Evolutionary conservation across 2,888 invertebrate genomes (phyloP), one percentile per base, ranked within the genome.

Genomic region (Morpho helenor): DNA sequence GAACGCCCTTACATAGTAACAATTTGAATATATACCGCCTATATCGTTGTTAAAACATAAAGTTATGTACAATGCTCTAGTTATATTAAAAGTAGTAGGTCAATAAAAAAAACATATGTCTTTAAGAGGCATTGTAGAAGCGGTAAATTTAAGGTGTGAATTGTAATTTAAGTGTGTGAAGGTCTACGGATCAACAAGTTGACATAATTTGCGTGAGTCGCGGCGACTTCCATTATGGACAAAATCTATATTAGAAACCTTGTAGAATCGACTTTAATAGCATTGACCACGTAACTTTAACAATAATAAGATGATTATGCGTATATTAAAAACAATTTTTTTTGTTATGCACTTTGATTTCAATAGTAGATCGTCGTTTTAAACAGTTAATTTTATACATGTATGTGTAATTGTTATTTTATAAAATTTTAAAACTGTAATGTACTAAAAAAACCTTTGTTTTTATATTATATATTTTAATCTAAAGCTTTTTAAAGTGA

Each of bases 131-230:
- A 57, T 55, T 60, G 58, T 60, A 66, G 56, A 41, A 52, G 45
- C 63, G 57, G 62, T 60, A 63, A 62, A 59, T 49, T 47, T 48
- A 51, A 53, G 52, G 62, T 58, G 61, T 45, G 58, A 56, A 59
- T 65, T 57, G 57, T 61, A 52, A 56, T 59, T 46, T 52, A 61
- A 56, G 54, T 54, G 49, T 61, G 45, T 52, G 58, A 66, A 68
- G 68, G 66, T 63, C 64, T 63, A 64, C 56, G 60, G 63, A 66
- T 64, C 62, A 67, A 66, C 66, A 59, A 63, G 68, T 68, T 64
- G 64, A 66, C 66, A 64, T 66, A 67, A 67, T 68, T 67, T 66
- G 64, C 67, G 66, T 67, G 63, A 67, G 55, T 61, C 63, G 65
- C 53, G 53, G 57, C 57, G 56, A 63, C 64, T 61, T 65, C 64